Conservation (phyloP, 92 coral and sea anemone genomes). For the Diadumene lineata region DNA sequence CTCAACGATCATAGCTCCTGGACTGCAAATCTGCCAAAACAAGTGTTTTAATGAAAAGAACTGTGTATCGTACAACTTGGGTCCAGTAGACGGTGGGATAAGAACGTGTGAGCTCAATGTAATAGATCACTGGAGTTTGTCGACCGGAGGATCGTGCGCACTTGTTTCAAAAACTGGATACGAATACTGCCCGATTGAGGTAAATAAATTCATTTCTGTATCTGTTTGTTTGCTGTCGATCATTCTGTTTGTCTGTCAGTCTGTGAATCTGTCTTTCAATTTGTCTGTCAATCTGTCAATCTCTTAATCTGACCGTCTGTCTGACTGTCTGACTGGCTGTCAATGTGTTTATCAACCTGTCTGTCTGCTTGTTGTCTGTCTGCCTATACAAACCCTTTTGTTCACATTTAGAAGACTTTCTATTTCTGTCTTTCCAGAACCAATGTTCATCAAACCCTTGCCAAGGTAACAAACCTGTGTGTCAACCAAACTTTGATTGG, state of each 20-base stretch:
- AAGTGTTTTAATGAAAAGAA: constrained; percentile 5
- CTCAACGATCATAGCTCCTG: background rate
- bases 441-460: background rate
- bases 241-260: background rate
- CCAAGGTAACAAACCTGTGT: background rate
- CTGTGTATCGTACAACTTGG: constrained; percentile 28
- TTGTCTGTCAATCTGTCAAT: too few species aligned
- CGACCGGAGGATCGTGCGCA: background rate
- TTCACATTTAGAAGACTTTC: constrained; percentile 9
- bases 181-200: constrained; percentile 22
- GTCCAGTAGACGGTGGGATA: background rate
- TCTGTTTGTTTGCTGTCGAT: too few species aligned
- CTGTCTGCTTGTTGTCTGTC: too few species aligned
- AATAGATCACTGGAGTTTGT: constrained; percentile 14
- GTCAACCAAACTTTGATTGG: background rate
- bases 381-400: too few species aligned
- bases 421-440: background rate
- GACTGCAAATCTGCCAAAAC: constrained; percentile 17
- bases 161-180: constrained; percentile 1
- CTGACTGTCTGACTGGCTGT: too few species aligned
- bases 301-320: too few species aligned
- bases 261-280: too few species aligned
- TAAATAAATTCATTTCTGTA: too few species aligned
- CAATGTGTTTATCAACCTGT: too few species aligned
- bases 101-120: constrained; percentile 19